Percentiles rank a stretch among this genome's conserved stretches.
Conservation (phyloP, 2,797 vertebrate genomes). For the Molossus alvarezi region DNA sequence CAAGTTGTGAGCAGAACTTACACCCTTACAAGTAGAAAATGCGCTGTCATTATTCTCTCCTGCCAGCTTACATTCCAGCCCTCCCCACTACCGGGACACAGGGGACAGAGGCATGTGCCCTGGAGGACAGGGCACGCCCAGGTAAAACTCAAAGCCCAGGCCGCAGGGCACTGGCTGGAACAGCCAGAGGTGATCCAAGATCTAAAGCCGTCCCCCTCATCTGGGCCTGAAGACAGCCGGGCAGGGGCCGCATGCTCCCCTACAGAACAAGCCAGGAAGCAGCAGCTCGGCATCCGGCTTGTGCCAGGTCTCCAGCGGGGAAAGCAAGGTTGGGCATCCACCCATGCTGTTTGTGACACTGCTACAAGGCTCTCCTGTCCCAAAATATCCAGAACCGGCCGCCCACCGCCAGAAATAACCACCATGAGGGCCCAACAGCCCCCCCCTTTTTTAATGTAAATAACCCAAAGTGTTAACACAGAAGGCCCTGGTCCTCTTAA, state of each 20-base stretch:
- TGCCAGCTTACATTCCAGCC: slow-evolving; percentile 61
- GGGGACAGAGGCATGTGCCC: neutral
- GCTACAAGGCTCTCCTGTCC: neutral
- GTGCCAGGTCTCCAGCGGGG: neutral
- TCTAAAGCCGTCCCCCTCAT: neutral
- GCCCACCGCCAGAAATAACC: neutral
- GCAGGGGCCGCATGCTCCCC: neutral
- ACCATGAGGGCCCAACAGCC: neutral
- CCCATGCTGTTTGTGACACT: neutral
- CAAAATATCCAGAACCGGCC: neutral
- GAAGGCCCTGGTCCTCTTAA: neutral
- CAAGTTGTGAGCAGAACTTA: slow-evolving; percentile 38
- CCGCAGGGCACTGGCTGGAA: neutral
- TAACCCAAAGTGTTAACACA: neutral
- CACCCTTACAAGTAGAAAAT: slow-evolving; percentile 41
- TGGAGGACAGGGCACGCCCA: neutral
- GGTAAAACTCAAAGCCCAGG: neutral
- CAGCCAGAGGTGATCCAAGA: neutral
- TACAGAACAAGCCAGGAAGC: no score
- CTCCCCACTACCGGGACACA: neutral
- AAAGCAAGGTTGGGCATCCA: neutral
- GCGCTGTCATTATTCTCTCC: neutral
- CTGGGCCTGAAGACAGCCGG: neutral
- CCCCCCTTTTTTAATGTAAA: neutral
- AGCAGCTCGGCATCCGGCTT: neutral